Evolutionary conservation across 2,113 vertebrate genomes (phyloP), one percentile per base, ranked within the genome.

Genomic region (Nycticorax nycticorax): DNA sequence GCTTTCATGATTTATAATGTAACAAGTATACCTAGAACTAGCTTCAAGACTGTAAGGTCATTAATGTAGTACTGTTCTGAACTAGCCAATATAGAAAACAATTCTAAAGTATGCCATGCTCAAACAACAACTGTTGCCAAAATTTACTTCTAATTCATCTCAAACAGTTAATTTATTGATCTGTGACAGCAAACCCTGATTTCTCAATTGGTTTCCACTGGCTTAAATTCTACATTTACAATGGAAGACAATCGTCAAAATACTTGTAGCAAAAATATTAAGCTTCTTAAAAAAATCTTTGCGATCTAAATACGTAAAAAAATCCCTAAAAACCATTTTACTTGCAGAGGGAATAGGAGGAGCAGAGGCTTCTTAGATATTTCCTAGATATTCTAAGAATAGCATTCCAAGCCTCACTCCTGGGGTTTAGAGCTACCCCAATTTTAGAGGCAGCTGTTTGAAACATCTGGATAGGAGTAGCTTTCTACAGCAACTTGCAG

Each of bases 381-480:
- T 93, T 82, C 43, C 74, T 72, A 71, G n/a, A 74, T 59, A 88
- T 52, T 78, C 62, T 91, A 96, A 93, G 57, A 96, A 92, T 43
- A 96, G 93, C 83, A 84, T 71, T 78, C 43, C 64, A 81, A 92
- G 56, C 39, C 32, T 88, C 82, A 19, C 56, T 95, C 39, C 66
- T 69, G 48, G 66, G 66, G 26, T 67, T 97, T 91, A 92, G 26
- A 85, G 69, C 68, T 63, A 81, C 62, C 27, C 35, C 27, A 88
- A 53, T 71, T 92, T 93, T 5, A 75, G 52, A 71, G 43, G 37
- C 60, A 88, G 56, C 33, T 81, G 72, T 89, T 84, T 27, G 22
- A 77, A 95, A 84, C 33, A 81, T 64, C 62, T 88, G 88, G 66
- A 95, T 26, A 68, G 15, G 2, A 93, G 39, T 0, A 80, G 69